A percentile compares a stretch with the other conserved stretches of the same genome.
Conservation (phyloP, 2,113 vertebrate species). For the Cromileptes altivelis region DNA sequence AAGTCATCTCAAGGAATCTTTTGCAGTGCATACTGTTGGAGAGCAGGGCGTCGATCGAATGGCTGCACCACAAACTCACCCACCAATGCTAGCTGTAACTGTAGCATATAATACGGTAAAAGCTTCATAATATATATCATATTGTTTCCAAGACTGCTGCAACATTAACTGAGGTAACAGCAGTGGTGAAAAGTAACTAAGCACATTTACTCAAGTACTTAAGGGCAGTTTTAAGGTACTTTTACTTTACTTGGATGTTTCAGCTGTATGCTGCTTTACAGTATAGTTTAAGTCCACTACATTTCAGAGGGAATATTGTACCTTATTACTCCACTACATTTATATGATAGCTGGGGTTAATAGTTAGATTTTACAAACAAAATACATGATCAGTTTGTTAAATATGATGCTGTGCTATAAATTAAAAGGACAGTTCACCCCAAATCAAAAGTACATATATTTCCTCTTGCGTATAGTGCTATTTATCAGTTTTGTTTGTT, state of each 20-base stretch:
- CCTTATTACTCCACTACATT: neutral
- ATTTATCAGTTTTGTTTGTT: no score
- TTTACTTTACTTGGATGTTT: neutral
- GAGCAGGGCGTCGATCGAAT: constrained; percentile 25
- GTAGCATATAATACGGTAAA: neutral
- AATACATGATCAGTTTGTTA: neutral
- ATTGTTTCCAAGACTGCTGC: neutral
- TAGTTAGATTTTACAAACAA: neutral
- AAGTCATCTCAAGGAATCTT: constrained; percentile 46
- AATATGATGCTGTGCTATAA: neutral
- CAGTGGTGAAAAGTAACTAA: neutral
- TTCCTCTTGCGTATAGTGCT: no score
- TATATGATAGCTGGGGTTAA: neutral
- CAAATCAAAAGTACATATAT: no score
- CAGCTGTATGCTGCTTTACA: neutral
- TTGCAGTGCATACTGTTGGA: constrained; percentile 4
- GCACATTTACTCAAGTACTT: neutral
- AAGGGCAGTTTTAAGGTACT: neutral
- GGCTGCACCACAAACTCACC: neutral
- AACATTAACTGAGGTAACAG: neutral
- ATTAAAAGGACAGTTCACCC: no score
- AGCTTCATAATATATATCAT: neutral
- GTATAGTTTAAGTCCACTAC: neutral
- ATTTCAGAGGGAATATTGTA: neutral
- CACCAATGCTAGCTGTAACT: constrained; percentile 1